Conservation (phyloP, 2,888 invertebrate genomes). For the Synergus laeviventris region DNA sequence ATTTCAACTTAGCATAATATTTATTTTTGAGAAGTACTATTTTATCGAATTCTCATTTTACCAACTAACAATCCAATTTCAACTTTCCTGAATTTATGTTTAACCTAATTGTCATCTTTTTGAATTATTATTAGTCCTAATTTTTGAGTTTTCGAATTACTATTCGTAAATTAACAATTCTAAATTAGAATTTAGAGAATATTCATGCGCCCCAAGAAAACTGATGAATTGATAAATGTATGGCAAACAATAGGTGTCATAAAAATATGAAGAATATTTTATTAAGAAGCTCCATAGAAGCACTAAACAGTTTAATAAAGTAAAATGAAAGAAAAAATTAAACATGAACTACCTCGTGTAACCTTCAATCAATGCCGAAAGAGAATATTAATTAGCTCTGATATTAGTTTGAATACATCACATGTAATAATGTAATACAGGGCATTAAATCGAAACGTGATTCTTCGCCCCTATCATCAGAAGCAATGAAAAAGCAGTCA, state of each 20-base stretch:
- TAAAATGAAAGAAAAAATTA: not conserved
- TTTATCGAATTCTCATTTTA: too few species aligned
- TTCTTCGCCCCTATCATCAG: constrained; percentile 32
- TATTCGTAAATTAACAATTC: too few species aligned
- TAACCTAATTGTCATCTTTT: too few species aligned
- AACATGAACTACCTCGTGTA: not conserved
- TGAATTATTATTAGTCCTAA: too few species aligned
- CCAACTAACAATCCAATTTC: too few species aligned
- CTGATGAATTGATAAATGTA: not conserved
- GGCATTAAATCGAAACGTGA: constrained; percentile 30
- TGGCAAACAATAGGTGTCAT: not conserved
- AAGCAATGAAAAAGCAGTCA: constrained; percentile 19
- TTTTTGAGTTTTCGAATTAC: too few species aligned
- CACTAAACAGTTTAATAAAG: not conserved
- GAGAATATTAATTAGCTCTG: too few species aligned
- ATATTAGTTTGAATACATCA: constrained; percentile 11
- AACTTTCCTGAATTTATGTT: too few species aligned
- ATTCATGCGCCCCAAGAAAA: too few species aligned
- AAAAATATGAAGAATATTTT: not conserved
- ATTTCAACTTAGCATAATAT: too few species aligned
- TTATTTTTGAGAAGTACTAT: too few species aligned
- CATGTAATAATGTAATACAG: not conserved
- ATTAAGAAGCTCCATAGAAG: not conserved
- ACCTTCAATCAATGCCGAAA: constrained; percentile 15
- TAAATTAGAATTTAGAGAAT: too few species aligned